Evolutionary conservation across 2,797 vertebrate genomes (phyloP).

Genomic region (Xenopus petersii): DNA sequence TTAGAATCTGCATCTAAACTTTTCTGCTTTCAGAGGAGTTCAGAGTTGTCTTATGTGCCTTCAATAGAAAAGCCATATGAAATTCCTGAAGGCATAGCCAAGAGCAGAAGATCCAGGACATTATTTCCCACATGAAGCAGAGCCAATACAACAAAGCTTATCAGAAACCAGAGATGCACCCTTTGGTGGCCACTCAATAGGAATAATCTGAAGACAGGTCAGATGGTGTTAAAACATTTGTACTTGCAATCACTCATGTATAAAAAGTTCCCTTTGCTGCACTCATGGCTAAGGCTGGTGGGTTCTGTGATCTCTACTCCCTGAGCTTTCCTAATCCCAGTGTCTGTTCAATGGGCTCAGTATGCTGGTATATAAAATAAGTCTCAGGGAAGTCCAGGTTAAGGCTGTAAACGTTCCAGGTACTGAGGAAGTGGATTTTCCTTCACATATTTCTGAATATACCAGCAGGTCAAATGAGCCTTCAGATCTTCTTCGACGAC

Average conservation of each 20-base stretch:
- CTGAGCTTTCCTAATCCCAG: background rate
- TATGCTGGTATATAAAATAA: background rate
- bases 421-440: conserved; percentile 96
- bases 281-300: background rate
- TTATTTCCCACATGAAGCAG: too few species aligned
- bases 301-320: background rate
- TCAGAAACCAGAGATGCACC: background rate
- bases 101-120: too few species aligned
- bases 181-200: background rate
- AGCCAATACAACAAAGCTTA: too few species aligned
- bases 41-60: too few species aligned
- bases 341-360: conserved; percentile 44
- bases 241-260: background rate
- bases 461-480: conserved; percentile 96
- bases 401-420: conserved; percentile 88
- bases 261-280: background rate
- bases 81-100: too few species aligned
- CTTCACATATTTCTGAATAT: conserved; percentile 96
- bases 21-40: too few species aligned
- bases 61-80: too few species aligned
- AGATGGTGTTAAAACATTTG: background rate
- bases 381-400: conserved; percentile 53
- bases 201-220: background rate
- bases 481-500: conserved; percentile 96
- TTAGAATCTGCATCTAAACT: too few species aligned